These are phyloP conservation scores for Scaptomyza flava DNA, from an alignment of 2,888 invertebrate genomes.

Conservation along the genomic window DNA sequence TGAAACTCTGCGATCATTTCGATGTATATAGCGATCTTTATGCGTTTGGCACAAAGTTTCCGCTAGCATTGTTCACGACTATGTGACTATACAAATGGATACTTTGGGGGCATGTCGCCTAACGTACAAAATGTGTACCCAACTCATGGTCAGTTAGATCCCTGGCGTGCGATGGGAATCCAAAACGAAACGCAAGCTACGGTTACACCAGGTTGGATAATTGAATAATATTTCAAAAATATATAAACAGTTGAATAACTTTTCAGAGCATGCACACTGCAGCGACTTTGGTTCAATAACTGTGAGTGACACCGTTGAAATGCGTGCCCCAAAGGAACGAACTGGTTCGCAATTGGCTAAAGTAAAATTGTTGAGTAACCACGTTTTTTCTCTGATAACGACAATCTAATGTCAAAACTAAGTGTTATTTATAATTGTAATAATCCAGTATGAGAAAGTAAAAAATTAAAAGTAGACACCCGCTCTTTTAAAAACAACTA, in stretches of 20 bases:
- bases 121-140: constrained; percentile 85
- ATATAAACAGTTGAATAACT: too few species aligned
- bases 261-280: too few species aligned
- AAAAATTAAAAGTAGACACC: background rate
- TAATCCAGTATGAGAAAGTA: constrained; percentile 14
- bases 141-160: constrained; percentile 86
- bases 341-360: constrained; percentile 79
- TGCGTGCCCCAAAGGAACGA: constrained; percentile 80
- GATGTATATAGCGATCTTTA: constrained; percentile 76
- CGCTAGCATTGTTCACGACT: constrained; percentile 70
- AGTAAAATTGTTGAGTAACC: constrained; percentile 18
- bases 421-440: constrained; percentile 18
- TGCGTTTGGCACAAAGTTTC: constrained; percentile 84
- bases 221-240: background rate
- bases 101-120: constrained; percentile 85
- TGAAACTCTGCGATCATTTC: constrained; percentile 81
- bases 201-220: constrained; percentile 73
- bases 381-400: constrained; percentile 6
- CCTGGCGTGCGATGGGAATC: constrained; percentile 86
- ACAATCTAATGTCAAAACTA: background rate
- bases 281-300: background rate
- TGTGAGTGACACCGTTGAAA: constrained; percentile 49
- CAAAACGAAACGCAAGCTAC: constrained; percentile 77
- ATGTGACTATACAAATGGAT: constrained; percentile 84
- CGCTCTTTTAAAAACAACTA: background rate